These are phyloP conservation scores for Drosophila watanabei DNA, from an alignment of 1,140 invertebrate species.

Conservation along the genomic window DNA sequence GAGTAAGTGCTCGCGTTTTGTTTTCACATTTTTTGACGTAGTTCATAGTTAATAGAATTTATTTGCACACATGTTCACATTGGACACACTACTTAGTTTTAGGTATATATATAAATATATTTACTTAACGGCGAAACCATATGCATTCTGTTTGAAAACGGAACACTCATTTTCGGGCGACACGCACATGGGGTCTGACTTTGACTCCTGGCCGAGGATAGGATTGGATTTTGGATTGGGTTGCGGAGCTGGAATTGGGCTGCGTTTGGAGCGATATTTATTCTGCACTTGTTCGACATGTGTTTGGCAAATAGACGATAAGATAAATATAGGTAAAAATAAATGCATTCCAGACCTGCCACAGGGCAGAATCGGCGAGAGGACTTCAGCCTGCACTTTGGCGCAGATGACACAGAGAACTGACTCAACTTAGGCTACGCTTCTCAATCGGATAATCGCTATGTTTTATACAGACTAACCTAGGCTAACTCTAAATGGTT, in stretches of 20 bases:
- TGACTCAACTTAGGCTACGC: conserved; percentile 62
- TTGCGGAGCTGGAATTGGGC: conserved; percentile 35
- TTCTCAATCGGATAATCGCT: conserved; percentile 30
- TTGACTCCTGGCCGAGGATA: conserved; percentile 50
- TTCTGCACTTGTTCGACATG: conserved; percentile 74
- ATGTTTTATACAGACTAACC: conserved; percentile 36
- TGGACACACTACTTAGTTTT: conserved; percentile 53
- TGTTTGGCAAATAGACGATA: conserved; percentile 70
- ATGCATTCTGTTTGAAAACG: conserved; percentile 69
- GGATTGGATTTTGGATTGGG: conserved; percentile 29
- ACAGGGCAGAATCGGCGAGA: conserved; percentile 35
- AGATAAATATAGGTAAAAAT: conserved; percentile 67
- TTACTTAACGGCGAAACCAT: conserved; percentile 67
- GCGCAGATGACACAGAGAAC: conserved; percentile 69
- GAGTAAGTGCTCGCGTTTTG: conserved; percentile 46
- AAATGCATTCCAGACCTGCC: conserved; percentile 66
- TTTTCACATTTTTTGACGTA: conserved; percentile 31
- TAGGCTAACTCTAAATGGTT: conserved; percentile 29
- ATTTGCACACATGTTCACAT: conserved; percentile 83
- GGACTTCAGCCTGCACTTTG: conserved; percentile 31
- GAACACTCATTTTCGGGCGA: conserved; percentile 38
- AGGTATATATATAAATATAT: conserved; percentile 51
- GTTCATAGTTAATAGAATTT: conserved; percentile 65
- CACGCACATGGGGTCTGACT: conserved; percentile 54
- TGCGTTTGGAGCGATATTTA: conserved; percentile 61